phyloP scores from a whole-genome alignment of 2,888 invertebrate genomes.

The Agapostemon virescens region DNA sequence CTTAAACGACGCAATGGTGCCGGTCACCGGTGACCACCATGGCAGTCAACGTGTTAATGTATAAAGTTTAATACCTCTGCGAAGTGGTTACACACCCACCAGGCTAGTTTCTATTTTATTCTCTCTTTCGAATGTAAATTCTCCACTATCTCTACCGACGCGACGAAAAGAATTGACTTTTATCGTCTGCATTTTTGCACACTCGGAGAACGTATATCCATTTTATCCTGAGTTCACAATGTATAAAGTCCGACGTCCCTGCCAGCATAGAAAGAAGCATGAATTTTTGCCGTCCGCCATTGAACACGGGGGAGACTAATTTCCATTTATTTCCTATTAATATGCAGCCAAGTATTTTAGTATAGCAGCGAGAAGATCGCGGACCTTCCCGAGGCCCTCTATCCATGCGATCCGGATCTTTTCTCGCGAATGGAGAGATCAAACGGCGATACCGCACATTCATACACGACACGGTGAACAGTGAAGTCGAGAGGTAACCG shows the following conservation, averaged over 20 bases:
- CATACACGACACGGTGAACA: conserved; percentile 42
- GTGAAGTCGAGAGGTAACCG: conserved; percentile 13
- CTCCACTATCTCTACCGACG: no score
- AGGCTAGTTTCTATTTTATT: no score
- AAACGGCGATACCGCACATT: conserved; percentile 62
- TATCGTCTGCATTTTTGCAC: no score
- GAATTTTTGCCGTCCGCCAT: background rate
- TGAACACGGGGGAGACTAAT: background rate
- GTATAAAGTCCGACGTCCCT: background rate
- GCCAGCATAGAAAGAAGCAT: background rate
- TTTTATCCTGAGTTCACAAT: background rate
- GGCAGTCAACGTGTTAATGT: no score
- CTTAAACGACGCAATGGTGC: no score
- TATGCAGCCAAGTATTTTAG: background rate
- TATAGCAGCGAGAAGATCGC: background rate
- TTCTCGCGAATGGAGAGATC: conserved; percentile 61
- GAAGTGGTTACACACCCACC: no score
- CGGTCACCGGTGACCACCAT: no score
- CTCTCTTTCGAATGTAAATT: no score
- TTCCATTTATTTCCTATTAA: background rate
- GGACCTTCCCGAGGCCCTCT: background rate
- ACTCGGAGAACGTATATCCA: background rate
- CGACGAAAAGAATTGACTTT: no score
- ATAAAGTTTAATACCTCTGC: no score
- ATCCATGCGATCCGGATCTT: background rate